phyloP scores from a whole-genome alignment of 2,113 vertebrate genomes.

The Gadus chalcogrammus region DNA sequence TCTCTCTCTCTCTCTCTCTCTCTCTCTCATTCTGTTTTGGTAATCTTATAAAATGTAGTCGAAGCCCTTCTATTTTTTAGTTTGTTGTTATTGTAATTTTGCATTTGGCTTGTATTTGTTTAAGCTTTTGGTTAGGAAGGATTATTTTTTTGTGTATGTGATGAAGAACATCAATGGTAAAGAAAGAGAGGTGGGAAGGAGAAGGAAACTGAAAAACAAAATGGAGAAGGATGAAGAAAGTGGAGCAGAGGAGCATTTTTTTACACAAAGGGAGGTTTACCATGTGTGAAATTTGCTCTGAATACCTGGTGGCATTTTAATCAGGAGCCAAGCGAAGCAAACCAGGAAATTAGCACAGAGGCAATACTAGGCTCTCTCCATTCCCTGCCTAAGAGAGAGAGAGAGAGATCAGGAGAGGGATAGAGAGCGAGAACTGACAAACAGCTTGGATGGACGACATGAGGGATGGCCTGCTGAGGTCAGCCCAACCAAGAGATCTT shows the following conservation, averaged over 20 bases:
- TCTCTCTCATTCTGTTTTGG: no score
- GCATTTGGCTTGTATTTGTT: not conserved
- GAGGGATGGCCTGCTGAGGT: no score
- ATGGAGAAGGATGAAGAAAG: constrained; percentile 8
- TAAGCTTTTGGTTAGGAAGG: not conserved
- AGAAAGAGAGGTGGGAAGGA: no score
- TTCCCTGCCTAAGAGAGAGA: not conserved
- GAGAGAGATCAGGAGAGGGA: not conserved
- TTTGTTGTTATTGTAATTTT: not conserved
- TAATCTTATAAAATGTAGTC: no score
- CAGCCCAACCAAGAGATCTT: no score
- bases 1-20: constrained; percentile 11
- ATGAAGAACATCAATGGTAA: no score
- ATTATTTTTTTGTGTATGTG: no score
- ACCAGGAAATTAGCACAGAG: constrained; percentile 32
- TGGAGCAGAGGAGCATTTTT: constrained; percentile 10
- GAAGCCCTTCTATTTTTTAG: not conserved
- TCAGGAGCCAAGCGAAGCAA: constrained; percentile 48
- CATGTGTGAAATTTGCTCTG: constrained; percentile 62
- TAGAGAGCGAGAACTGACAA: no score
- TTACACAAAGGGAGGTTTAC: not conserved
- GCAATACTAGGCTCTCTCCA: not conserved
- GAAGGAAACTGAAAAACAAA: no score
- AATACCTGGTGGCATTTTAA: constrained; percentile 56
- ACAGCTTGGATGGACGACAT: no score